Evolutionary conservation across 2,888 invertebrate species (phyloP).

Genomic region (Chaetogeoica ovagalla): DNA sequence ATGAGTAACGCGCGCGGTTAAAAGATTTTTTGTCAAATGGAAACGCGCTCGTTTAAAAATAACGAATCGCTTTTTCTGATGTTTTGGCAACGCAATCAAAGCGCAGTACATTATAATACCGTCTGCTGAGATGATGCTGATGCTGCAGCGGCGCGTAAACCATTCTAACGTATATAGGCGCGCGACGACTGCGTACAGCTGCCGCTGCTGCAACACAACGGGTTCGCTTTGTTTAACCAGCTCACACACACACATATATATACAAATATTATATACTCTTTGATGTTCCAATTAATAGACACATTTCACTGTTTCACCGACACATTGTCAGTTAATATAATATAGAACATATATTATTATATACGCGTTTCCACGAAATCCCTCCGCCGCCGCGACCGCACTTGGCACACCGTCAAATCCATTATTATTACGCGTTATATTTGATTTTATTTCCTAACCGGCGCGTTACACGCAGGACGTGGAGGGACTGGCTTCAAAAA

Average conservation of each 20-base stretch:
- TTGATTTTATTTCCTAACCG: neutral
- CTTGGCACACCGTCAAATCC: conserved; percentile 40
- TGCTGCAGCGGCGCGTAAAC: too few species aligned
- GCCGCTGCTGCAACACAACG: neutral
- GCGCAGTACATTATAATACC: conserved; percentile 21
- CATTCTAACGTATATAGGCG: conserved; percentile 5
- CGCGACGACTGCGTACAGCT: neutral
- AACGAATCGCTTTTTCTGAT: conserved; percentile 45
- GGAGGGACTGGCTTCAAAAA: conserved; percentile 48
- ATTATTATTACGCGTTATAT: conserved; percentile 23
- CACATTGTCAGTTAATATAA: conserved; percentile 49
- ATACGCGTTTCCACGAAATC: conserved; percentile 10
- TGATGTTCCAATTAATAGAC: conserved; percentile 52
- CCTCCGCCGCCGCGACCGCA: neutral
- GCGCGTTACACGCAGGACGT: conserved; percentile 11
- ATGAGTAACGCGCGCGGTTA: neutral
- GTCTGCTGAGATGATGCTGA: conserved; percentile 28
- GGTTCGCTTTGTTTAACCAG: conserved; percentile 24
- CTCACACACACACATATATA: too few species aligned
- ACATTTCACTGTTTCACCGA: conserved; percentile 36
- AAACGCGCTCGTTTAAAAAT: conserved; percentile 43
- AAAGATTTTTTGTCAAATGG: conserved; percentile 23
- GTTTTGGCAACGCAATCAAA: conserved; percentile 51
- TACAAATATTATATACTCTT: too few species aligned
- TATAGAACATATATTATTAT: conserved; percentile 1